Evolutionary conservation across 2,888 invertebrate genomes (phyloP), one percentile per base, ranked within the genome.

Genomic region (Gastracanthus pulcherrimus): DNA sequence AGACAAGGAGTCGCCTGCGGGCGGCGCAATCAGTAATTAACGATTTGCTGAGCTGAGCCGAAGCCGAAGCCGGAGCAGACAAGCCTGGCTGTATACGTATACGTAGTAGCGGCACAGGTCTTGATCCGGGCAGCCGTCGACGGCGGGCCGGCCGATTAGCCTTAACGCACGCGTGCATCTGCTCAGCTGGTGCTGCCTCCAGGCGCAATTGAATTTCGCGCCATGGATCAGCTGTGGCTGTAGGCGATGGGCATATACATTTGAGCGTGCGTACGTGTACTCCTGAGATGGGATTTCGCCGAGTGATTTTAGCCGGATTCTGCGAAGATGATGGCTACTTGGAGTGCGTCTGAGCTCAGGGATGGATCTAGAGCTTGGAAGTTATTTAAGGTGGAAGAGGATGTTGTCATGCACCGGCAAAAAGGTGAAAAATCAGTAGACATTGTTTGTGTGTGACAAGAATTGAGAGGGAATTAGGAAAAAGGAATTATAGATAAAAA

Each of bases 21-120:
- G n/a, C 31, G 51, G 55, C 16, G 19, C 58, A 48, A 74, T 69
- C 23, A n/a, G 74, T 75, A 69, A 80, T 80, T 75, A 80, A 74
- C 67, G 60, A 75, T 75, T 79, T 66, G 41, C 29, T 29, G 13
- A 36, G 29, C 70, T 4, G 13, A 16, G 29, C 38, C 38, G 36
- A 19, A 34, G 34, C 36, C 34, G 16, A 31, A n/a, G n/a, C n/a
- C n/a, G n/a, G n/a, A n/a, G n/a, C n/a, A n/a, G n/a, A n/a, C n/a
- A n/a, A n/a, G n/a, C n/a, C n/a, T n/a, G n/a, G n/a, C n/a, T n/a
- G n/a, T n/a, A n/a, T n/a, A n/a, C n/a, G n/a, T n/a, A n/a, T n/a
- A n/a, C n/a, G n/a, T n/a, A n/a, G 34, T 26, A 23, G 55, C 11
- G 26, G 55, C 13, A 26, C 55, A 26, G 55, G 26, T n/a, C n/a